Evolutionary conservation across 37 sponge, comb jelly and placozoan genomes (phyloP), one percentile per base, ranked within the genome.

Genomic region (Beroe forskalii): DNA sequence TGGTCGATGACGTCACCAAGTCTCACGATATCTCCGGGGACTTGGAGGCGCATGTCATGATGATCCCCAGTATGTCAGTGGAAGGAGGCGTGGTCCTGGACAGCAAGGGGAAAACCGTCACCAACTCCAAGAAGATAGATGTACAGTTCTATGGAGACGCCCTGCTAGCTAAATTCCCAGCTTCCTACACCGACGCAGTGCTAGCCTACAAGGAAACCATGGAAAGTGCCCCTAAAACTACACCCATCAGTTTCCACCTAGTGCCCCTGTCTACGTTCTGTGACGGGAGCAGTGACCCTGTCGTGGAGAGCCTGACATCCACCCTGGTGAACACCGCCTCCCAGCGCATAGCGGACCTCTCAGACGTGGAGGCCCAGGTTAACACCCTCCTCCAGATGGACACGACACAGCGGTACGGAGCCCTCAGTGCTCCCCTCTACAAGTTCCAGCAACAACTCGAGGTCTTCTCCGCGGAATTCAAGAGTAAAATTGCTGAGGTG

Each of bases 131-230:
- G 24, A 32, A 38, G 27, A 35, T 80, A 17, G 35, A 80, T 44
- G 55, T 80, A 4, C 28, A 38, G 86, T 80, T 80, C 55, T 80
- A 80, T 25, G 86, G 86, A 41, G 86, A 80, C 22, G 86, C 86
- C 44, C 4, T 80, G 25, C 55, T 80, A 2, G 55, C 44, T 80
- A 80, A 37, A 33, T 80, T 80, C 55, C 86, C 86, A 42, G 40
- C 31, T 23, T 14, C 28, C 19, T 80, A 80, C 86, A 20, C 27
- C 8, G 38, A 80, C 9, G 86, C 86, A 44, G 86, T 27, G 4
- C 19, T 80, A 30, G 86, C 86, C 4, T 80, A 80, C 55, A 23
- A 80, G 1, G 55, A 80, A 12, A 80, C 86, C 44, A 44, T 80
- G 4, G 35, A 38, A 22, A 41, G 42, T 6, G 86, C 40, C 27